Evolutionary conservation across 2,797 vertebrate genomes (phyloP), one percentile per base, ranked within the genome.

Genomic region (Semotilus atromaculatus): DNA sequence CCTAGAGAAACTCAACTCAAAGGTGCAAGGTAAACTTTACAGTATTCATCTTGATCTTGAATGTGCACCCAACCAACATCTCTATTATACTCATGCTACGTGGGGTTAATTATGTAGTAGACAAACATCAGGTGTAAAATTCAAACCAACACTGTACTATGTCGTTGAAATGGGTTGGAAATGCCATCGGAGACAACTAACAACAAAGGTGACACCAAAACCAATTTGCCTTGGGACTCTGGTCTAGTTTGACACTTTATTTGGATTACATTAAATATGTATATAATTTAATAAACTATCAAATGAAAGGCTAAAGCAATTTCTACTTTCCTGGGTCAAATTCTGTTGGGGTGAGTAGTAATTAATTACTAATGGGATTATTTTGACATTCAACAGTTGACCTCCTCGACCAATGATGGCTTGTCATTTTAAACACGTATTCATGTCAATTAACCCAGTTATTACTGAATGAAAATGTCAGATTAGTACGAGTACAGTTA

Each of bases 281-380:
- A 38, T 60, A 38, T 29, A 34, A 36, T n/a, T 21, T 40, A 36
- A 60, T 18, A 51, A 18, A 14, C 23, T 40, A 68, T 83, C n/a
- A 84, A 43, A 40, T 55, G 23, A 40, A 83, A 73, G 68, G 26
- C 38, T 26, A 86, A 83, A 8, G 26, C 13, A 43, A 53, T 36
- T 64, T 31, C 5, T 26, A 10, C 7, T 13, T 9, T 6, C 19
- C 53, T 36, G 34, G 51, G 67, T 60, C 8, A 51, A 31, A 55
- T 9, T 55, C 53, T 36, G 38, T 16, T n/a, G 51, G 31, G 34
- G 73, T 64, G 55, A 29, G 40, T 81, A 51, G 31, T 26, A 60
- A 77, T 82, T 58, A 73, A 82, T 87, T 74, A 75, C n/a, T 64
- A 55, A 74, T 75, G 4, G 34, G 45, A 83, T 81, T 78, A 79